Percentiles rank a stretch among this genome's conserved stretches.
phyloP scores from a whole-genome alignment of 2,797 vertebrate species.

The Steatocranus sp. region DNA sequence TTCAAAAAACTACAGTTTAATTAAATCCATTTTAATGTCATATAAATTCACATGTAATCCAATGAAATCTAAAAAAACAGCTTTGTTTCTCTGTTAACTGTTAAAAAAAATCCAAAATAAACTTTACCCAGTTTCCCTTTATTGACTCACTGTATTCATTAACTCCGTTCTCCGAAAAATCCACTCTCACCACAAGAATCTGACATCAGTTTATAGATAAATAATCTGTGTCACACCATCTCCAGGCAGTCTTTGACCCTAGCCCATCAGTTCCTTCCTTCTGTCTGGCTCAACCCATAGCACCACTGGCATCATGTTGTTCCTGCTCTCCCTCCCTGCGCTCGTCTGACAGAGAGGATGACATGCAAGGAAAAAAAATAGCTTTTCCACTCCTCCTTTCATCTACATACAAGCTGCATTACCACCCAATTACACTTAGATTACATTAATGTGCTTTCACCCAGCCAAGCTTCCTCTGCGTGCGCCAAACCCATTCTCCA shows the following conservation, averaged over 20 bases:
- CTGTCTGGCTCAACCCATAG: neutral
- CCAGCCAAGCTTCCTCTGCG: conserved; percentile 27
- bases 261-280: neutral
- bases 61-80: neutral
- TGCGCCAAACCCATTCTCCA: conserved; percentile 48
- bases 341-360: neutral
- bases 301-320: neutral
- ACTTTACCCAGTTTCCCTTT: neutral
- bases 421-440: conserved; percentile 61
- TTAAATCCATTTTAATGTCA: neutral
- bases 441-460: conserved; percentile 56
- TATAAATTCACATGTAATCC: neutral
- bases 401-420: conserved; percentile 46
- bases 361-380: neutral
- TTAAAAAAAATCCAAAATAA: neutral
- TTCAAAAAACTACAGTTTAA: neutral
- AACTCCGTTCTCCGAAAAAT: neutral
- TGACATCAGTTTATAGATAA: conserved; percentile 2
- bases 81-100: neutral
- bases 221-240: neutral
- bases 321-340: neutral
- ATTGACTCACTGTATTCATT: neutral
- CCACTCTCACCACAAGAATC: neutral
- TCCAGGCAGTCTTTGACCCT: conserved; percentile 22
- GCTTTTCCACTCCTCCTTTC: neutral